These are phyloP conservation scores for Zygogramma bicolorata DNA, from an alignment of 2,888 invertebrate genomes.

Conservation along the genomic window DNA sequence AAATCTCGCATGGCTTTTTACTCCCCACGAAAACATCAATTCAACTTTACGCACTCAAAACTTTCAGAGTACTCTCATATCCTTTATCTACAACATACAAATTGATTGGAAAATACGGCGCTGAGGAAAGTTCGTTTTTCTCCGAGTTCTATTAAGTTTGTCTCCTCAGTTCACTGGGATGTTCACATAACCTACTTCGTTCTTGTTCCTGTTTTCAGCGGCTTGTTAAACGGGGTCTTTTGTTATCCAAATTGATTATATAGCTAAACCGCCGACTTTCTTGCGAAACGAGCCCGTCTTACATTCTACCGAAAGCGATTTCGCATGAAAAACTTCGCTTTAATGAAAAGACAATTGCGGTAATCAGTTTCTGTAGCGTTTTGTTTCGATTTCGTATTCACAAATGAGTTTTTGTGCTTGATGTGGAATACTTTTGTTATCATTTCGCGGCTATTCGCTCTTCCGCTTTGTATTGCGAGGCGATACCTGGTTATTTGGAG, in stretches of 20 bases:
- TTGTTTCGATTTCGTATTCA: slow-evolving; percentile 10
- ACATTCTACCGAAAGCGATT: slow-evolving; percentile 4
- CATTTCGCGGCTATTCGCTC: neutral
- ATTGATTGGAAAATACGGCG: slow-evolving; percentile 22
- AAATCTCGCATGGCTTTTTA: neutral
- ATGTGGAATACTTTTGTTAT: slow-evolving; percentile 1
- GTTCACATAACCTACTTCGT: slow-evolving; percentile 8
- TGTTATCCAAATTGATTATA: slow-evolving; percentile 12
- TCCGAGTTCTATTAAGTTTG: slow-evolving; percentile 1
- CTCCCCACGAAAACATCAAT: slow-evolving; percentile 14
- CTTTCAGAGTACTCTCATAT: slow-evolving; percentile 15
- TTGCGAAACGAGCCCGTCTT: neutral
- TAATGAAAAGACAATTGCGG: slow-evolving; percentile 16
- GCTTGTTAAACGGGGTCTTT: neutral
- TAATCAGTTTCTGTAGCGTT: slow-evolving; percentile 6
- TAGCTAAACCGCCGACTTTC: neutral
- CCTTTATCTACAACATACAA: slow-evolving; percentile 14
- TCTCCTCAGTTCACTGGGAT: slow-evolving; percentile 1
- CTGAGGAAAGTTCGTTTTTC: slow-evolving; percentile 11
- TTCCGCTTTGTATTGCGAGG: neutral
- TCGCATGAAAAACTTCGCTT: neutral
- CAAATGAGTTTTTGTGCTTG: slow-evolving; percentile 5
- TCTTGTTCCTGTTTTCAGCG: neutral
- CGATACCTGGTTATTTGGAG: slow-evolving; percentile 3
- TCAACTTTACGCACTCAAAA: slow-evolving; percentile 24